phyloP scores from a whole-genome alignment of 2,888 invertebrate species.

The Orchesella flavescens region DNA sequence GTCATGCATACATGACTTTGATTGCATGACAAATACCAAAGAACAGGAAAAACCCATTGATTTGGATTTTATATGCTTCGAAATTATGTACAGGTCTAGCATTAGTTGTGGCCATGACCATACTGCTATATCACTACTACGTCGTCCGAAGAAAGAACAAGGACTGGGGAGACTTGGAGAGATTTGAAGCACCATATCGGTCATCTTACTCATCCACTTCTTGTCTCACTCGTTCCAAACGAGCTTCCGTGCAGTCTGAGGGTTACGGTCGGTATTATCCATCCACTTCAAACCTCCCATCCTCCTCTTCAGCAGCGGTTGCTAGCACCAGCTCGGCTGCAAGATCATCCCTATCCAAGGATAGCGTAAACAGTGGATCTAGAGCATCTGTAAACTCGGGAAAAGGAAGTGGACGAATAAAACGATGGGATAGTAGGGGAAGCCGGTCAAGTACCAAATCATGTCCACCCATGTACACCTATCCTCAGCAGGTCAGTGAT shows the following conservation, averaged over 20 bases:
- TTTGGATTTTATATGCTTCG: not conserved
- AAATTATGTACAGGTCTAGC: constrained; percentile 76
- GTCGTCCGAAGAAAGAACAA: constrained; percentile 77
- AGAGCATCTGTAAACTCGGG: constrained; percentile 18
- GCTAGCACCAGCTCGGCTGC: constrained; percentile 28
- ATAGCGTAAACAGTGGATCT: constrained; percentile 41
- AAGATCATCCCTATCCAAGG: constrained; percentile 53
- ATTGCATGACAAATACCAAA: no score
- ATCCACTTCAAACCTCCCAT: constrained; percentile 19
- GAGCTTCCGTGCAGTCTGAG: constrained; percentile 56
- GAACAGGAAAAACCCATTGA: no score
- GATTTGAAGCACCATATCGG: constrained; percentile 73
- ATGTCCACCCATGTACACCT: constrained; percentile 71
- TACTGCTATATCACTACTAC: constrained; percentile 82
- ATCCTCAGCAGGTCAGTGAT: constrained; percentile 69
- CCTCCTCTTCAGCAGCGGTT: not conserved
- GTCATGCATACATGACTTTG: no score
- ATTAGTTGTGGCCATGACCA: constrained; percentile 80
- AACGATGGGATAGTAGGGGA: constrained; percentile 70
- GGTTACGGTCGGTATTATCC: constrained; percentile 46
- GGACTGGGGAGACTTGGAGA: constrained; percentile 79
- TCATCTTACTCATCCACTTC: constrained; percentile 68
- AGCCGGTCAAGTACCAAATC: constrained; percentile 70
- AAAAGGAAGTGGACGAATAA: constrained; percentile 47
- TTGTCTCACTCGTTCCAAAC: constrained; percentile 51